Evolutionary conservation across 2,113 vertebrate genomes (phyloP), one percentile per base, ranked within the genome.

Genomic region (Apeltes quadracus): DNA sequence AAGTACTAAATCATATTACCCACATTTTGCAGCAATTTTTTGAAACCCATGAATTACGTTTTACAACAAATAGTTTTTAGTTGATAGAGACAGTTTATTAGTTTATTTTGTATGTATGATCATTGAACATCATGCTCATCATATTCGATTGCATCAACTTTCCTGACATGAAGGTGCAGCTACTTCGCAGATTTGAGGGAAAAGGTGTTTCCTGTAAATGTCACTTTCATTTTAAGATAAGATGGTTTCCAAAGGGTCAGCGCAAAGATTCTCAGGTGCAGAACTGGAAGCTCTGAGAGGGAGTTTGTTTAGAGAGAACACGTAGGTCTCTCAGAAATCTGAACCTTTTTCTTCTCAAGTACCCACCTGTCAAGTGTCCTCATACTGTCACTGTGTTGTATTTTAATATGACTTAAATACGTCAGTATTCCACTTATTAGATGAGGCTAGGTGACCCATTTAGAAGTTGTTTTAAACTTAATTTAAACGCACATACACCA

Each of bases 391-490:
- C 73, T 57, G 57, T 46, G 70, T 79, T 87, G 72, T 79, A 81
- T 71, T 87, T 76, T 88, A 80, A 88, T 88, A 72, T 68, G 56
- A 82, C 72, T 83, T 88, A 92, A 90, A 84, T 53, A 59, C 67
- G 74, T 90, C 92, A 92, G 32, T 48, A 74, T 79, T 85, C 82
- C 84, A 79, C 83, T 88, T 91, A 90, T 89, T 84, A 83, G 84
- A 90, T 89, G 88, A 88, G 58, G 69, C 70, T 77, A 66, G 66
- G 81, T 89, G 88, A 91, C 78, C 84, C 84, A 88, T 84, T 91
- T 89, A 86, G 82, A 90, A 93, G 88, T 92, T 93, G 90, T 92
- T 92, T 88, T 76, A 93, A 93, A 94, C 92, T 92, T 92, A 93
- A 94, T 94, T 93, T 92, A 84, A 84, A 87, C 87, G 58, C 86